Base-by-base conservation (phyloP, 2,888 invertebrate species). In the Drosophila putrida region DNA sequence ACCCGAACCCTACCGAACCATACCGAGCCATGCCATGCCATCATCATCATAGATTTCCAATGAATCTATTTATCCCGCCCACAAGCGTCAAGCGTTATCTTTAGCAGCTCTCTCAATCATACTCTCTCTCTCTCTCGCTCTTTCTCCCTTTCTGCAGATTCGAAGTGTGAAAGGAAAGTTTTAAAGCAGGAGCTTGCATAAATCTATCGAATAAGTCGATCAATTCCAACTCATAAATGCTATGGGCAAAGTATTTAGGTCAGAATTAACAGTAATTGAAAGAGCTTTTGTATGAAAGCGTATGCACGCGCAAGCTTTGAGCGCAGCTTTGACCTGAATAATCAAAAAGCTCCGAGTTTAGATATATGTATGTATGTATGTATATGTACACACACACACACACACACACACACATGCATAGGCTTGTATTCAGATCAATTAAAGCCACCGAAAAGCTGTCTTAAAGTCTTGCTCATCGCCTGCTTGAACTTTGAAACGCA, bases 401-500 rank as follows among this genome's bases (percentile, higher is more conserved):
- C n/a, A n/a, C n/a, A n/a, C n/a, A n/a, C n/a, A n/a, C 31, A 31
- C 8, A 31, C 31, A 31, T 31, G 4, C 35, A 35, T 11, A 20
- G 28, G 28, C 28, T 5, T 28, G 1, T 28, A 31, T 13, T 46
- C 5, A 20, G 47, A 35, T 35, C 49, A 35, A 49, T 33, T 47
- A 20, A 49, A 49, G 27, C 39, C 54, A 36, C 47, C 64, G 6
- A 43, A 54, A 51, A 39, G 27, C 46, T 55, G 33, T 57, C 54
- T 44, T 36, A 25, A 41, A 50, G 47, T 66, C 72, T 47, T 60
- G 71, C 72, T 75, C 66, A 70, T 78, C 75, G 62, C 61, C 60
- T 38, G 55, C 28, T 59, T 68, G 69, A 81, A 82, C 82, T 82
- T 83, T 82, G 84, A 36, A 77, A 74, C 64, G 44, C 53, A 49